Base-by-base conservation (phyloP, 2,113 vertebrate genomes). In the Campylomormyrus tamandua region DNA sequence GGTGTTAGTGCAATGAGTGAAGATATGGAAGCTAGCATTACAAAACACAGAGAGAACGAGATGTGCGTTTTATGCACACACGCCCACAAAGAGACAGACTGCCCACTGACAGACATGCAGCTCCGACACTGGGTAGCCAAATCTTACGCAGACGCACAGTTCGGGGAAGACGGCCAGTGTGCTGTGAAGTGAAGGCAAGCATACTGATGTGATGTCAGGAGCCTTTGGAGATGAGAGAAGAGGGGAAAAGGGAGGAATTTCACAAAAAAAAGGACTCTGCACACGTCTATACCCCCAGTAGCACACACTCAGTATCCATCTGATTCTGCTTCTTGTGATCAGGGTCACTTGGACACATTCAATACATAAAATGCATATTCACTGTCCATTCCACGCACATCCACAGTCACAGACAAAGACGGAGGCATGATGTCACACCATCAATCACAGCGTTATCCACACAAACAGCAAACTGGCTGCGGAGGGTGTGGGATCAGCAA, bases 121-220 rank as follows among this genome's bases (percentile, higher is more conserved):
- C 5, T 17, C 70, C 2, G 2, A 77, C 35, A 39, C 15, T 11
- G n/a, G 4, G 74, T 39, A 1, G 13, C 50, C 88, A 58, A 39
- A 91, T 48, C 62, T 74, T 66, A 77, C 83, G 5, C 35, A 74
- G 31, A 85, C 13, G n/a, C 35, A 49, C 27, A 62, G 42, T 89
- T 91, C 90, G 93, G 91, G 88, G 88, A 48, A 93, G 93, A 95
- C 94, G 91, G 95, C 94, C 93, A 94, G 90, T 88, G 35, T 90
- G 92, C 90, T 92, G 89, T 88, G 92, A 92, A 90, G 66, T 90
- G 92, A 92, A 92, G 93, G 92, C 91, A 95, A 94, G 95, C 93
- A 95, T 93, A 93, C 83, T 90, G 62, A 86, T 86, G 77, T 31
- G 5, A 9, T 89, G 48, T 58, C 48, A 87, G 27, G 83, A 17